Base-by-base conservation (phyloP, 1,140 invertebrate genomes). In the Lineus longissimus region DNA sequence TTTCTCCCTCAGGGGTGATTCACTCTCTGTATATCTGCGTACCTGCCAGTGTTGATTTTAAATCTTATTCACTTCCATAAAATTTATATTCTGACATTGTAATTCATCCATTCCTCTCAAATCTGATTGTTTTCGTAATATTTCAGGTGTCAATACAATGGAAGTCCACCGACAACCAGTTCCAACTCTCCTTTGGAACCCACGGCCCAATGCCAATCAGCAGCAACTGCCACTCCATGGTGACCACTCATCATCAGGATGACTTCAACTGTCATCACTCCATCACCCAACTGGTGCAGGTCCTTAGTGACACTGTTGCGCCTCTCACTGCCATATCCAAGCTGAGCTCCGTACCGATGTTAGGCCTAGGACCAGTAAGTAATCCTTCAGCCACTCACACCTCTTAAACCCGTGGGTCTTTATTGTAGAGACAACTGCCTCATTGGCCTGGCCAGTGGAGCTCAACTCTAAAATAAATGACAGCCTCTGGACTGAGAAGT, bases 231-330 rank as follows among this genome's bases (percentile, higher is more conserved):
- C 92, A 94, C 80, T 88, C 88, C 0, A 77, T 91, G 17, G 86
- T 94, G 77, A 84, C 87, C 30, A 87, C 91, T 70, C 91, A 94
- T 71, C 79, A 94, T 9, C 89, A 92, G 71, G 86, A 89, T 58
- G 88, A 91, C 75, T 81, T 95, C 2, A 94, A 94, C 75, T 84
- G 87, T 59, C 83, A 89, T 59, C 83, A 85, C 59, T 91, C 89
- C 73, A 80, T 93, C 22, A 86, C 88, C 0, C 88, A 91, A 66
- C 84, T 96, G 19, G 87, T 92, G 43, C 78, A 93, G 65, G 87
- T 95, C 56, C 70, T 81, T n/a, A 70, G 74, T 64, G 77, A 80
- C 30, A 81, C 79, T 0, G 78, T 74, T 72, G 65, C 64, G 11
- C 76, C 77, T 1, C 67, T 80, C 70, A 74, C 68, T 22, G 74